Evolutionary conservation across 2,113 vertebrate species (phyloP).

Genomic region (Poeciliopsis occidentalis): DNA sequence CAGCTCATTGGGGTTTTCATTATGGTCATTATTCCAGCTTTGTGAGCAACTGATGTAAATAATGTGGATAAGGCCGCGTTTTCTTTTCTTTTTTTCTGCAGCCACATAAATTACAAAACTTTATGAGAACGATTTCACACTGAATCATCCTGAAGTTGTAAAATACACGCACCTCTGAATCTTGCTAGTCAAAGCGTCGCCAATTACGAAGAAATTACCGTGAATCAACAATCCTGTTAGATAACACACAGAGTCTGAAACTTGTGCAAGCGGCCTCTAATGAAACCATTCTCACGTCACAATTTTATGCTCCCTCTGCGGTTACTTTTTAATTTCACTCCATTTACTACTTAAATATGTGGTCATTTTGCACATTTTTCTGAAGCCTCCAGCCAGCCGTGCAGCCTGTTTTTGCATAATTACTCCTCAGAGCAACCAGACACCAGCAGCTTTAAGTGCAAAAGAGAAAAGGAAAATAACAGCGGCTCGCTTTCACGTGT

Average conservation of each 20-base stretch:
- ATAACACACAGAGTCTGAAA: neutral
- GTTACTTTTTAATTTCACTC: conserved; percentile 29
- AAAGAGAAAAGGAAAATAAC: too few relatives aligned
- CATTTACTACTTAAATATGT: conserved; percentile 39
- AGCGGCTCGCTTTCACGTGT: rapidly evolving
- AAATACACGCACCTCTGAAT: conserved; percentile 20
- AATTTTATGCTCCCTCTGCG: conserved; percentile 20
- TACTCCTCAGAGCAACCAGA: conserved; percentile 3
- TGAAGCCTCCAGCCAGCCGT: conserved; percentile 25
- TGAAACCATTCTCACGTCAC: conserved; percentile 22
- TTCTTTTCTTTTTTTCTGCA: neutral
- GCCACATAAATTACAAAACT: conserved; percentile 18
- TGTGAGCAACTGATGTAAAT: conserved; percentile 20
- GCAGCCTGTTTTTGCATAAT: conserved; percentile 1
- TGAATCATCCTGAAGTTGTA: conserved; percentile 24
- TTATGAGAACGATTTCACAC: conserved; percentile 28
- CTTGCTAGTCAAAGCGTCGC: conserved; percentile 16
- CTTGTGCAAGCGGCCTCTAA: neutral
- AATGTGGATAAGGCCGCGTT: too few relatives aligned
- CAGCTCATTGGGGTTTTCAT: conserved; percentile 29
- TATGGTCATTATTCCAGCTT: conserved; percentile 27
- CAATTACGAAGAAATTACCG: conserved; percentile 31
- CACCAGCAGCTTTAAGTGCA: conserved; percentile 8
- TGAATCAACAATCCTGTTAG: conserved; percentile 22
- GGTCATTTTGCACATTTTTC: conserved; percentile 39